Evolutionary conservation across 1,140 invertebrate species (phyloP).

Genomic region (Orussus abietinus): DNA sequence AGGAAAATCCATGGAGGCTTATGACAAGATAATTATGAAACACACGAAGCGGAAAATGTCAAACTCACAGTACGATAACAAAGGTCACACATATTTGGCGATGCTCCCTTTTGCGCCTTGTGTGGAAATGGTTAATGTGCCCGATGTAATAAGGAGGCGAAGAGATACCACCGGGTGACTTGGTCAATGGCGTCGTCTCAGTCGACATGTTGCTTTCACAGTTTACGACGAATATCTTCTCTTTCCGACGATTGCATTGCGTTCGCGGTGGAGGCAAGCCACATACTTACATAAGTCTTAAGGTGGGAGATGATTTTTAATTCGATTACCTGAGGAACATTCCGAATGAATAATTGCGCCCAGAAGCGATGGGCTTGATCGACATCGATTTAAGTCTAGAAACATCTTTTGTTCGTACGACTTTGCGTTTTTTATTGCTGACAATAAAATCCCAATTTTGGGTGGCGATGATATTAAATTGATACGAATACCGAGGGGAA

Average conservation of each 20-base stretch:
- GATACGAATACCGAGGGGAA: too few species aligned
- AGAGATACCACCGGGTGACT: slow-evolving; percentile 17
- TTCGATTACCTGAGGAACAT: neutral
- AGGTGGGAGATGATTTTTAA: neutral
- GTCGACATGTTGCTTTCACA: slow-evolving; percentile 18
- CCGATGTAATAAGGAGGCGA: too few species aligned
- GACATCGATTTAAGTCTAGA: too few species aligned
- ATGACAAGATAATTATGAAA: neutral
- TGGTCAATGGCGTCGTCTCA: slow-evolving; percentile 22
- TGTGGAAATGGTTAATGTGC: too few species aligned
- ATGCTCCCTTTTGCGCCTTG: slow-evolving; percentile 15
- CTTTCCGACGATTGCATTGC: too few species aligned
- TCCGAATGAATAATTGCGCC: neutral
- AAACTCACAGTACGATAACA: slow-evolving; percentile 21
- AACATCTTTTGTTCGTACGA: too few species aligned
- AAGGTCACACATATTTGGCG: slow-evolving; percentile 18
- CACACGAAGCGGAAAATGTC: neutral
- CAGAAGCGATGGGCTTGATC: neutral
- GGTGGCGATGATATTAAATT: too few species aligned
- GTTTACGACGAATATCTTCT: too few species aligned
- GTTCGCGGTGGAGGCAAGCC: too few species aligned
- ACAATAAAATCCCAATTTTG: too few species aligned
- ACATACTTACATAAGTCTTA: neutral
- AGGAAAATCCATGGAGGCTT: slow-evolving; percentile 3
- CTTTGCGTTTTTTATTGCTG: too few species aligned